Evolutionary conservation across 2,888 invertebrate species (phyloP), one percentile per base, ranked within the genome.

Genomic region (Platerodrilus igneus): DNA sequence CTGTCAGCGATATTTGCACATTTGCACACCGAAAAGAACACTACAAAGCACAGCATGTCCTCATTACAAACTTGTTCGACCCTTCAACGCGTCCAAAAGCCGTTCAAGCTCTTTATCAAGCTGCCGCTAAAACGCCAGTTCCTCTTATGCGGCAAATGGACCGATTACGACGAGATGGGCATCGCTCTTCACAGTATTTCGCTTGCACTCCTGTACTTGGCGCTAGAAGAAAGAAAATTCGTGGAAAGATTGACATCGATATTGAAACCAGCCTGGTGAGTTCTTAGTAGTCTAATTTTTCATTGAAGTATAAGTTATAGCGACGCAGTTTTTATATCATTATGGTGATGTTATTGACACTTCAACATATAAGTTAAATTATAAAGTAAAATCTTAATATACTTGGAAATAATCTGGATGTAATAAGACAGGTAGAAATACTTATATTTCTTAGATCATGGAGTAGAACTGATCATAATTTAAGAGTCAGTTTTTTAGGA

Each of bases 191-290:
- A 34, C 76, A 81, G 49, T 81, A 80, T 73, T 80, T 87, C 68
- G 74, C 86, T 53, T 88, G 87, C 73, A 86, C 88, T 53, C 86
- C 88, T 39, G 81, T 88, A 41, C 77, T 89, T 57, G 80, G 85
- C 52, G 78, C 81, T 53, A 78, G 79, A 62, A 74, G 82, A 59
- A 74, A 77, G 62, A 78, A 75, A 57, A 76, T 84, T 57, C 76
- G 77, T 58, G 80, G 77, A 59, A 78, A 76, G 63, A 74, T 83
- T 49, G 80, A 84, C 64, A 81, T 87, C 54, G 90, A 90, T 66
- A 91, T 91, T 61, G 91, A 91, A 72, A 89, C 88, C 45, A 77
- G 83, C 71, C 78, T 88, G 76, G 91, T 91, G 72, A 83, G 86
- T 78, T 47, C 29, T n/a, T n/a, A n/a, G n/a, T n/a, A n/a, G n/a